phyloP scores from a whole-genome alignment of 1,140 invertebrate species.

The Ips typographus region DNA sequence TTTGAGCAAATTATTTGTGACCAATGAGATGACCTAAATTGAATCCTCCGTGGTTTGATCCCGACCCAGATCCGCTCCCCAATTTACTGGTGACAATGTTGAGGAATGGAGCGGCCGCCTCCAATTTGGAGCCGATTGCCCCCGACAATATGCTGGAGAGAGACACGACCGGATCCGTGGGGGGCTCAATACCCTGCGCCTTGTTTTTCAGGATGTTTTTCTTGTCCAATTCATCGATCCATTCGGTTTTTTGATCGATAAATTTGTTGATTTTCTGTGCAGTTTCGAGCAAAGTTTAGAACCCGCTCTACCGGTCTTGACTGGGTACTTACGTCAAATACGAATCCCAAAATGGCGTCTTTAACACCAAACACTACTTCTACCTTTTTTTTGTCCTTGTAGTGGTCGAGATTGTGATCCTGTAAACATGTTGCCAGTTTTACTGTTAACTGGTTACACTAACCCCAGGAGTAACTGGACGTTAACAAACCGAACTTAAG shows the following conservation, averaged over 20 bases:
- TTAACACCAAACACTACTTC: constrained; percentile 70
- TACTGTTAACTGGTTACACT: neutral
- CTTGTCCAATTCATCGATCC: constrained; percentile 66
- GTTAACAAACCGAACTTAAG: too few species aligned
- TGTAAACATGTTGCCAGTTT: constrained; percentile 17
- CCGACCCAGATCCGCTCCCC: constrained; percentile 57
- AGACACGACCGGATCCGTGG: constrained; percentile 52
- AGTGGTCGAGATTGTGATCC: constrained; percentile 49
- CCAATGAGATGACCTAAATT: constrained; percentile 51
- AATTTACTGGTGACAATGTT: constrained; percentile 58
- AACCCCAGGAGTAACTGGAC: too few species aligned
- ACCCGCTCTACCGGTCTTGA: neutral
- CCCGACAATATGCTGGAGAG: constrained; percentile 56
- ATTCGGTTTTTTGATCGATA: constrained; percentile 71
- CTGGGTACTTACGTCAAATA: constrained; percentile 71
- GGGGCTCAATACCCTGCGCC: constrained; percentile 68
- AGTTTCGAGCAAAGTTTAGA: constrained; percentile 10
- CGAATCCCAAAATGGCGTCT: constrained; percentile 74
- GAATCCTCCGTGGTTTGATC: constrained; percentile 55
- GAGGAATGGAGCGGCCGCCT: constrained; percentile 62
- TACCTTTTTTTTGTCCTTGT: constrained; percentile 72
- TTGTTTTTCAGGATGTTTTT: constrained; percentile 72
- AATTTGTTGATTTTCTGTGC: constrained; percentile 74
- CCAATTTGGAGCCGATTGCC: constrained; percentile 53
- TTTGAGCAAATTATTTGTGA: constrained; percentile 3